Base-by-base conservation (phyloP, 2,888 invertebrate genomes). In the Agrilus biguttatus region DNA sequence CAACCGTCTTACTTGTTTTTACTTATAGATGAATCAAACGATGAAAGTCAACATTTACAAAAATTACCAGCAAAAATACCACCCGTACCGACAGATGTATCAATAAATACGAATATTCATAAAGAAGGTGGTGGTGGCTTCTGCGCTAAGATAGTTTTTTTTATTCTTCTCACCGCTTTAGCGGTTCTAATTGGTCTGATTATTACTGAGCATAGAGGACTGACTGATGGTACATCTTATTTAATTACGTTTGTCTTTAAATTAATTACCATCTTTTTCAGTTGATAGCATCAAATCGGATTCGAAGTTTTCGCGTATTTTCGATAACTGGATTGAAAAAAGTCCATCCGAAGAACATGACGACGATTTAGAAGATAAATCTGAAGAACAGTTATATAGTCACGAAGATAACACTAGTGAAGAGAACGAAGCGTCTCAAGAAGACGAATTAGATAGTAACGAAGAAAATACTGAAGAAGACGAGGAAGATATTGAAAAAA, bases 141-240 rank as follows among this genome's bases (percentile, higher is more conserved):
- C 74, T 86, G 85, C 65, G 84, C 87, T 33, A 86, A 86, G 67
- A 71, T 88, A 43, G 74, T 88, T 55, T 89, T 89, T 65, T 86
- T 88, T 59, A 67, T 78, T 2, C 66, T 89, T 21, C 71, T 88
- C 51, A 78, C 79, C 39, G 73, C 80, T 43, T 72, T 89, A 32
- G 64, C 81, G 46, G 77, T 80, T 38, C 73, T 86, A 45, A 76
- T 87, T 59, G 84, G 83, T 45, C 65, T 88, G 41, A 85, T 87
- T 47, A 82, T 87, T 54, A 66, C 83, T 45, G 85, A 87, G 67
- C 82, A 86, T 61, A 75, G 84, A 59, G 87, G 86, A 34, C 69
- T 80, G 35, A 75, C 78, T 40, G 85, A 87, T 63, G 75, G 87
- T 87, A 67, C 78, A 78, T 74, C 37, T 44, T 43, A 33, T 23